phyloP scores from a whole-genome alignment of 2,113 vertebrate genomes.

The Silurus glanis region DNA sequence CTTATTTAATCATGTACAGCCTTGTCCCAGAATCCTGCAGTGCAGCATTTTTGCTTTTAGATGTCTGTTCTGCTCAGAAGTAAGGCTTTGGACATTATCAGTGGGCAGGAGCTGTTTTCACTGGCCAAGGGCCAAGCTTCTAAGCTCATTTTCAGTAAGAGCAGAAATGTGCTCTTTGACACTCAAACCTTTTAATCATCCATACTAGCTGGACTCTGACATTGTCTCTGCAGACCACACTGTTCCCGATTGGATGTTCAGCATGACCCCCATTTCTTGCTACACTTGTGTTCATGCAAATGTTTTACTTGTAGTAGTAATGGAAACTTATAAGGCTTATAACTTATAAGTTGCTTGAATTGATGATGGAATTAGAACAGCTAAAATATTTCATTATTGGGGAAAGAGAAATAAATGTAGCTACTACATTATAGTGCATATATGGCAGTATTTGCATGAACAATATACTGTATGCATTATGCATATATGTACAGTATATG shows the following conservation, averaged over 20 bases:
- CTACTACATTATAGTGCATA: not conserved
- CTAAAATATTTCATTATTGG: not conserved
- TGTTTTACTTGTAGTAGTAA: not conserved
- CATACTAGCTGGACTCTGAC: not conserved
- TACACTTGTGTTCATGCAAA: not conserved
- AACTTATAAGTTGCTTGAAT: not conserved
- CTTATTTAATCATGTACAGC: conserved; percentile 37
- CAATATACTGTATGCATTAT: not conserved
- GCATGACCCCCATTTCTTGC: not conserved
- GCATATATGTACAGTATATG: not conserved
- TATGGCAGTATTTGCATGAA: not conserved
- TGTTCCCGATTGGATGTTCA: not conserved
- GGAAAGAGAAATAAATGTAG: not conserved
- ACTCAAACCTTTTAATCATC: conserved; percentile 9
- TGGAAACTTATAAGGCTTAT: not conserved
- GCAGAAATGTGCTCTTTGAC: not conserved
- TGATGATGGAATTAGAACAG: not conserved
- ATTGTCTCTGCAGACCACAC: not conserved
- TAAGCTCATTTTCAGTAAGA: conserved; percentile 37
- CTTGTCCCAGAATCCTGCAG: conserved; percentile 46
- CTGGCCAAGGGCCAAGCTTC: conserved; percentile 16
- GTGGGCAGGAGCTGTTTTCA: conserved; percentile 44
- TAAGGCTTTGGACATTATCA: conserved; percentile 19
- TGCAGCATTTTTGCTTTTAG: conserved; percentile 50
- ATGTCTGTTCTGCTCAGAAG: conserved; percentile 43